Evolutionary conservation across 2,113 vertebrate species (phyloP).

Genomic region (Saccopteryx leptura): DNA sequence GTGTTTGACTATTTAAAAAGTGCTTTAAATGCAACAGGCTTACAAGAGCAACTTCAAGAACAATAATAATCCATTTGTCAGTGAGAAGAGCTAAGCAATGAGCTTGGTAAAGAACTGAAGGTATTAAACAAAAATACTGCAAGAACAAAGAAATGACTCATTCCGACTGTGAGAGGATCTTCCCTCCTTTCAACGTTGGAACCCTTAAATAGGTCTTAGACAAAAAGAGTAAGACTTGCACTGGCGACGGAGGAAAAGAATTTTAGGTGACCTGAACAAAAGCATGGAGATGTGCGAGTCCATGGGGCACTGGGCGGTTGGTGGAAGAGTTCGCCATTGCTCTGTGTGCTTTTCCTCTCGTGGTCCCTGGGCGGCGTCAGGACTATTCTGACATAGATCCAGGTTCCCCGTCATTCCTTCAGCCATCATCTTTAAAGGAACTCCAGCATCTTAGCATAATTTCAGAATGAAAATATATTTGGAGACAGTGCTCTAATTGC

Average conservation of each 20-base stretch:
- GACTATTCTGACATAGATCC: not conserved
- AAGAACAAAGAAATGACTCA: slow-evolving; percentile 63
- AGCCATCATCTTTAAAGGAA: not conserved
- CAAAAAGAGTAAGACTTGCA: not conserved
- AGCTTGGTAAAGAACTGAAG: slow-evolving; percentile 20
- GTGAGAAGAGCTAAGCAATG: not conserved
- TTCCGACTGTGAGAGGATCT: not conserved
- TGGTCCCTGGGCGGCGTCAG: not conserved
- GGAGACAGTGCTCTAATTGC: not conserved
- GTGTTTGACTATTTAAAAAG: slow-evolving; percentile 51
- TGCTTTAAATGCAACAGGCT: slow-evolving; percentile 52
- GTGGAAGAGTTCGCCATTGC: not conserved
- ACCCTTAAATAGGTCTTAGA: not conserved
- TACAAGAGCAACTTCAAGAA: slow-evolving; percentile 27
- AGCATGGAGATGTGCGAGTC: not conserved
- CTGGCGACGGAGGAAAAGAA: not conserved
- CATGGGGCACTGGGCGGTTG: not conserved
- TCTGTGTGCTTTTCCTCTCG: not conserved
- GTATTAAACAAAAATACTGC: not conserved
- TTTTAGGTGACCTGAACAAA: not conserved
- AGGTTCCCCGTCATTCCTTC: not conserved
- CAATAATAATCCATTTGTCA: not conserved
- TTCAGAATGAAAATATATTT: not conserved
- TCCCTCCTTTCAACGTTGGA: not conserved
- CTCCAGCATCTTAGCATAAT: not conserved